Evolutionary conservation across 2,888 invertebrate genomes (phyloP).

Genomic region (Noctuana brunneofusca): DNA sequence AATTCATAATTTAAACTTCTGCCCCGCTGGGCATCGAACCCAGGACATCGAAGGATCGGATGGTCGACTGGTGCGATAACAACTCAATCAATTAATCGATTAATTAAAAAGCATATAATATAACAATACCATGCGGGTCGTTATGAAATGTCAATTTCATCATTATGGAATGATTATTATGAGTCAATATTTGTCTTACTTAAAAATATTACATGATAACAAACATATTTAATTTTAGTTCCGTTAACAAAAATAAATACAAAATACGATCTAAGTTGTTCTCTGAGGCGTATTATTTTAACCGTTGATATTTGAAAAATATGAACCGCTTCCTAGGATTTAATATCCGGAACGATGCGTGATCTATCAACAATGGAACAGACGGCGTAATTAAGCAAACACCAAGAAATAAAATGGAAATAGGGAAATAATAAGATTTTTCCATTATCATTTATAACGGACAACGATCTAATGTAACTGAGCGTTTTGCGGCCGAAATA

Average conservation of each 20-base stretch:
- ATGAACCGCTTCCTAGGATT: conserved; percentile 8
- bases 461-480: conserved; percentile 15
- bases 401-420: conserved; percentile 18
- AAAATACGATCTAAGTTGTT: conserved; percentile 1
- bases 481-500: conserved; percentile 40
- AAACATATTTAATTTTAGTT: conserved; percentile 2
- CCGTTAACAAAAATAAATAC: conserved; percentile 12
- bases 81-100: no score
- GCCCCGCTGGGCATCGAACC: no score
- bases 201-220: neutral
- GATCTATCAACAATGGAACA: conserved; percentile 28
- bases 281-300: conserved; percentile 16
- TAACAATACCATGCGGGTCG: no score
- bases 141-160: no score
- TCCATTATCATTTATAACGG: conserved; percentile 25
- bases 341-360: conserved; percentile 28
- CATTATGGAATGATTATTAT: no score
- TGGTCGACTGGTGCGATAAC: no score
- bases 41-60: no score
- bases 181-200: no score
- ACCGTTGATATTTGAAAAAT: conserved; percentile 24
- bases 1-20: no score
- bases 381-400: conserved; percentile 31
- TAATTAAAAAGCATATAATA: no score
- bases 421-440: conserved; percentile 29